A percentile compares a stretch with the other conserved stretches of the same genome.
Evolutionary conservation across 2,888 invertebrate species (phyloP).

Genomic region (Neoscelio sp.): DNA sequence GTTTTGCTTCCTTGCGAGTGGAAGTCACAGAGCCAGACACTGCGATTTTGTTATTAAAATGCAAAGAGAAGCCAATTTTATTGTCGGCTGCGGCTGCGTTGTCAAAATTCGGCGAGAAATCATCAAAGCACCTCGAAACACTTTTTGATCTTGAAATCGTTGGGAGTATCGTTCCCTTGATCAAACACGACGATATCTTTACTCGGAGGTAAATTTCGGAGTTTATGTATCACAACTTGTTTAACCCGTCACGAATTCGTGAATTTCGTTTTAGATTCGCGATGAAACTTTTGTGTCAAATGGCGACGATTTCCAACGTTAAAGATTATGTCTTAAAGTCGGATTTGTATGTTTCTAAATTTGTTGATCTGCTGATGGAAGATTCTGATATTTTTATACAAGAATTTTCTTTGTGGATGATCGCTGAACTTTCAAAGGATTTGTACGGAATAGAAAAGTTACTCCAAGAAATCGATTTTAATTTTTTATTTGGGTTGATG

Average conservation of each 20-base stretch:
- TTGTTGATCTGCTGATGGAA: conserved; percentile 82
- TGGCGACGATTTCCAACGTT: conserved; percentile 83
- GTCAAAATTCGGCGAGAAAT: conserved; percentile 84
- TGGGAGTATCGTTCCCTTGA: conserved; percentile 72
- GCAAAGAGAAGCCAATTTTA: conserved; percentile 79
- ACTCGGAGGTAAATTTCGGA: conserved; percentile 75
- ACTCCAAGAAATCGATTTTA: conserved; percentile 81
- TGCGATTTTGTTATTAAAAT: conserved; percentile 75
- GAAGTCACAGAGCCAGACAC: conserved; percentile 75
- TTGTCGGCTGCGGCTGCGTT: conserved; percentile 83
- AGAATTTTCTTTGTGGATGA: conserved; percentile 84
- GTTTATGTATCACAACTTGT: too few relatives aligned
- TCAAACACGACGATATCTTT: conserved; percentile 76
- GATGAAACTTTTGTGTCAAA: conserved; percentile 84
- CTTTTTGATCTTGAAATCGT: conserved; percentile 76
- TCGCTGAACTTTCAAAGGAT: conserved; percentile 84
- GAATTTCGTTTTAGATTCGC: conserved; percentile 82
- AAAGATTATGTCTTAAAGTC: conserved; percentile 83
- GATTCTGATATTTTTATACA: conserved; percentile 84
- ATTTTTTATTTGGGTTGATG: conserved; percentile 84
- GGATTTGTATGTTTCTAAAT: conserved; percentile 82
- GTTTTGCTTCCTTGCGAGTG: conserved; percentile 73
- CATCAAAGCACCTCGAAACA: conserved; percentile 70
- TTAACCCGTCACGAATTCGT: too few relatives aligned
- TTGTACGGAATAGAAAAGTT: conserved; percentile 83